A percentile compares a stretch with the other conserved stretches of the same genome.
phyloP scores from a whole-genome alignment of 2,888 invertebrate genomes.

The Lycaena phlaeas region DNA sequence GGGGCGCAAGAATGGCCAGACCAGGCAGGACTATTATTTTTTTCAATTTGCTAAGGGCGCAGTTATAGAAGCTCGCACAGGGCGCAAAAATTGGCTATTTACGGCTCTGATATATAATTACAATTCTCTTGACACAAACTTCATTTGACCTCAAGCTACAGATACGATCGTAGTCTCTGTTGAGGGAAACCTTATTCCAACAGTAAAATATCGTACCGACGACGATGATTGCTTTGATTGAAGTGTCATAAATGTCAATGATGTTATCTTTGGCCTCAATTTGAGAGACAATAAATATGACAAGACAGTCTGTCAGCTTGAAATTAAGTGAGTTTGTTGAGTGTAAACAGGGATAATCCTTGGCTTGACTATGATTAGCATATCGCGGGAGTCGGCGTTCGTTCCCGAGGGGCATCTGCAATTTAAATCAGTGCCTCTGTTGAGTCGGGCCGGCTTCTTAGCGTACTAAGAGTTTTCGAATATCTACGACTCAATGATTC shows the following conservation, averaged over 20 bases:
- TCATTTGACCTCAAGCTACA: no score
- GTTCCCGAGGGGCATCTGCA: slow-evolving; percentile 64
- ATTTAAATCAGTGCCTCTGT: slow-evolving; percentile 69
- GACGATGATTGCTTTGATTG: no score
- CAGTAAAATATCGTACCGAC: no score
- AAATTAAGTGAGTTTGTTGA: slow-evolving; percentile 73
- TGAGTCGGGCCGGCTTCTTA: slow-evolving; percentile 64
- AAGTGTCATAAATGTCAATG: not conserved
- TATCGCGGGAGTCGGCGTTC: slow-evolving; percentile 69
- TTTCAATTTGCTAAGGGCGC: no score
- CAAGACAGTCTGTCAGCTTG: slow-evolving; percentile 57
- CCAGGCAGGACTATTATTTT: no score
- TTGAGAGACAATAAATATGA: slow-evolving; percentile 36
- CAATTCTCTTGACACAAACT: no score
- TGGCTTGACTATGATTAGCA: slow-evolving; percentile 72
- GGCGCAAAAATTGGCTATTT: no score
- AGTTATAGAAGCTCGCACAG: no score
- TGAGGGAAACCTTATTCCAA: no score
- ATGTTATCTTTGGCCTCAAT: slow-evolving; percentile 6
- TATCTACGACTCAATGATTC: slow-evolving; percentile 68
- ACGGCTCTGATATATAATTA: no score
- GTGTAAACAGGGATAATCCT: slow-evolving; percentile 74
- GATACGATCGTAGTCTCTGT: no score
- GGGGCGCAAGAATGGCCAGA: no score
- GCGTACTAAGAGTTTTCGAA: slow-evolving; percentile 65